Evolutionary conservation across 37 sponge, comb jelly and placozoan species (phyloP), one percentile per base, ranked within the genome.

Genomic region (Theonella swinhoei): DNA sequence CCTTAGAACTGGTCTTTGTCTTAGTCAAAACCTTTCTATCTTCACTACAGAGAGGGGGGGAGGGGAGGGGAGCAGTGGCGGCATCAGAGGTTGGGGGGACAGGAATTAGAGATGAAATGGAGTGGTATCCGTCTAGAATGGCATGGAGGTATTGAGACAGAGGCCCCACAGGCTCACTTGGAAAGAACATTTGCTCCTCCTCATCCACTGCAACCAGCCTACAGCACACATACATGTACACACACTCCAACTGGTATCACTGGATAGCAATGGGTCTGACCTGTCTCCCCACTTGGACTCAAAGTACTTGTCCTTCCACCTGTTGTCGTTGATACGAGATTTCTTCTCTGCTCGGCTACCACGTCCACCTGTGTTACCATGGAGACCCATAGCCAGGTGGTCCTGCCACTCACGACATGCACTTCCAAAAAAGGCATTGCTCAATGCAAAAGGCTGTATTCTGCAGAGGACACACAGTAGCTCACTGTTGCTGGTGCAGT

Each of bases 361-460:
- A 47, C 54, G 54, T 17, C 54, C 54, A 47, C 54, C 54, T 17
- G 54, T 47, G 54, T 47, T 47, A 14, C 54, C 54, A 47, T 47
- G 54, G 54, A 47, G 54, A 47, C 80, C 87, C 32, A 73, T 39
- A 4, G 80, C 80, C 14, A 86, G 29, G 0, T 39, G 34, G 31
- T 86, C 80, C 33, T 71, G 62, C 80, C 80, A 86, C 73, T 86
- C 87, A 0, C 87, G 79, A 20, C 78, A 62, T 8, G 80, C 80
- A 79, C 87, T 86, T 37, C 80, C 58, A 65, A 80, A 86, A 28
- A 86, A 79, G 39, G 72, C 28, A 64, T 79, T 79, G 38, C 24
- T 86, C 34, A 79, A 63, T 80, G 54, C 54, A 47, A 47, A 7
- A 7, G 54, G 54, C 54, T 47, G 54, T 14, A 47, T 17, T 14